Conservation (phyloP, 2,888 invertebrate genomes). For the Xiphydria camelus region DNA sequence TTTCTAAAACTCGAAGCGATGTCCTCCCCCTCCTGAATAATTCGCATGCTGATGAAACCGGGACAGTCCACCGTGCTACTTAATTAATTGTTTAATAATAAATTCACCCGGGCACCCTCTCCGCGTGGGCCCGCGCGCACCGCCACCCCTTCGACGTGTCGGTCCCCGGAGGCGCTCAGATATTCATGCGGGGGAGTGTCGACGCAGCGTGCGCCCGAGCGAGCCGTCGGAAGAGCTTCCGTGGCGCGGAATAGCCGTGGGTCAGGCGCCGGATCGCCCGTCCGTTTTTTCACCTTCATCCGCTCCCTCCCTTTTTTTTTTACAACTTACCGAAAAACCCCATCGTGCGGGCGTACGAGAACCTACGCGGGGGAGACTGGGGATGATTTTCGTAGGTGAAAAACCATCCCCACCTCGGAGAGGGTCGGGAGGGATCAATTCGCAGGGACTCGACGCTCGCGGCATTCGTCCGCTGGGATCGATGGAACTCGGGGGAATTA, state of each 20-base stretch:
- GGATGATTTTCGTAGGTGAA: too few relatives aligned
- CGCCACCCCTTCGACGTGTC: constrained; percentile 12
- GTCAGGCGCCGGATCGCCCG: constrained; percentile 4
- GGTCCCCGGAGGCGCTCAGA: constrained; percentile 33
- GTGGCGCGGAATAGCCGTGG: constrained; percentile 15
- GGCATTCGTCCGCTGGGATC: too few relatives aligned
- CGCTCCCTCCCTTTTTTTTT: neutral
- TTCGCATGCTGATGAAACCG: constrained; percentile 18
- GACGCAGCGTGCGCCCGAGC: too few relatives aligned
- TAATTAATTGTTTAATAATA: constrained; percentile 44
- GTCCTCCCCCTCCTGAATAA: constrained; percentile 8
- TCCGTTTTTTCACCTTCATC: constrained; percentile 2
- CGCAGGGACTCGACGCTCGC: too few relatives aligned
- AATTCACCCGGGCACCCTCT: constrained; percentile 14
- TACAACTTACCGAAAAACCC: neutral
- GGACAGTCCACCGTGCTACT: constrained; percentile 19
- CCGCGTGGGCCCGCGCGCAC: neutral
- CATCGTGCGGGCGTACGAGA: too few relatives aligned
- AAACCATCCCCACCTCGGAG: too few relatives aligned
- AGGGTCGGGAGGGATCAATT: too few relatives aligned
- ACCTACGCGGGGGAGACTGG: too few relatives aligned
- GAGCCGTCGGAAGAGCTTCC: too few relatives aligned
- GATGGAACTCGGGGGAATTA: too few relatives aligned
- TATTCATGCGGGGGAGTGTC: constrained; percentile 36
- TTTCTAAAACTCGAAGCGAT: too few relatives aligned